Base-by-base conservation (phyloP, 2,888 invertebrate genomes). In the Euplagia quadripunctaria region DNA sequence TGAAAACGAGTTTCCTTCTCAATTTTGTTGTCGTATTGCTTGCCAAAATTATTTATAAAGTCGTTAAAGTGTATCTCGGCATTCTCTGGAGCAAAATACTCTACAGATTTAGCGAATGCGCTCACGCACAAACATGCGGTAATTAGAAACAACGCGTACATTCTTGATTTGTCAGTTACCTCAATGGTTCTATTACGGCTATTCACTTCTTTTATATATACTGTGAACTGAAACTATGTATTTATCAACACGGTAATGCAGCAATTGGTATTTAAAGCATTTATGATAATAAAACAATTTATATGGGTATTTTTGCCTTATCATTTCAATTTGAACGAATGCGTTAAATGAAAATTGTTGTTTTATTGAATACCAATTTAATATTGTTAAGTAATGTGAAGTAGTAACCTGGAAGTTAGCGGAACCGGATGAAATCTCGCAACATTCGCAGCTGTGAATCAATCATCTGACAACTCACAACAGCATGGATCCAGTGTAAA, bases 1-100 rank as follows among this genome's bases (percentile, higher is more conserved):
- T 68, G 16, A 42, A 77, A 77, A 7, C 78, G 78, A 6, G 9
- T 5, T 63, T 58, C 64, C 16, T 77, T 81, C 58, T 82, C 82
- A 0, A 64, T 5, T 41, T 72, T 55, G 17, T 71, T 6, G 3
- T 42, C 42, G 64, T 83, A 83, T 0, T 68, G 20, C 55, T 66
- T 67, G 11, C 46, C 20, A n/a, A 63, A 64, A 9, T 76, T 20
- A 11, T 49, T 64, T 4, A 81, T 74, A 49, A 80, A 82, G 2
- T 20, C 12, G 31, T 81, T 77, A 43, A 83, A 83, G 49, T 64
- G 52, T 4, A 43, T 9, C n/a, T 71, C 74, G 0, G 77, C 79
- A 6, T 83, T 63, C 64, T 74, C 75, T 3, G 64, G 46, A 11
- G 11, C 4, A 63, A 71, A 76, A 1, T 46, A 63, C 20, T 9